phyloP scores from a whole-genome alignment of 2,888 invertebrate species.

The Opisthograptis luteolata region DNA sequence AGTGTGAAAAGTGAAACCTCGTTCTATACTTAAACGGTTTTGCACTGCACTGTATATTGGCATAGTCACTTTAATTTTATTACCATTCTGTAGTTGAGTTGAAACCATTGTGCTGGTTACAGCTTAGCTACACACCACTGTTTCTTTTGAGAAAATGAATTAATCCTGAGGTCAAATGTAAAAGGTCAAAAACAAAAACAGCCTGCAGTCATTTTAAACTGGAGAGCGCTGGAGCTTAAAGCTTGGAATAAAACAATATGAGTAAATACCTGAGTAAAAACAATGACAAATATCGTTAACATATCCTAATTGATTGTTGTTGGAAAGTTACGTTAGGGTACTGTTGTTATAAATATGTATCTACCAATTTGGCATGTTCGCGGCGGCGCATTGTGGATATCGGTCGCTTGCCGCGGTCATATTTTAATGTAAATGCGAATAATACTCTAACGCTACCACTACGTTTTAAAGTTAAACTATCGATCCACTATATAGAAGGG shows the following conservation, averaged over 20 bases:
- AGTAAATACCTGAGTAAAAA: not conserved
- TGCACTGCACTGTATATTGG: not conserved
- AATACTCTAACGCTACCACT: slow-evolving; percentile 67
- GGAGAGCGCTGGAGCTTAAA: not conserved
- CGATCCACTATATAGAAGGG: slow-evolving; percentile 78
- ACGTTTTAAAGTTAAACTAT: slow-evolving; percentile 74
- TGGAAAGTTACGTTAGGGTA: slow-evolving; percentile 26
- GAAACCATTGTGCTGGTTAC: slow-evolving; percentile 2
- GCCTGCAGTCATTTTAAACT: slow-evolving; percentile 16
- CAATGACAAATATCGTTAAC: slow-evolving; percentile 8
- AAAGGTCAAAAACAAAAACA: slow-evolving; percentile 40
- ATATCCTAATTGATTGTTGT: slow-evolving; percentile 21
- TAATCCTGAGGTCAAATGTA: slow-evolving; percentile 40
- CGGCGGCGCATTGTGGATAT: slow-evolving; percentile 63
- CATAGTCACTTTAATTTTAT: not conserved
- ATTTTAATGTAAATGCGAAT: slow-evolving; percentile 72
- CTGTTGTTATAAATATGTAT: slow-evolving; percentile 41
- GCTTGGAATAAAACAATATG: slow-evolving; percentile 7
- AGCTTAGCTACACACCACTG: slow-evolving; percentile 12
- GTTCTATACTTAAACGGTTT: not conserved
- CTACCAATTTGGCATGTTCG: slow-evolving; percentile 55
- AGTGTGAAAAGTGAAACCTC: not conserved
- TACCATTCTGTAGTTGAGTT: not conserved
- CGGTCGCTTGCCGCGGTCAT: slow-evolving; percentile 54
- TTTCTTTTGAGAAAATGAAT: slow-evolving; percentile 19